Percentiles rank a stretch among this genome's conserved stretches.
phyloP scores from a whole-genome alignment of 2,113 vertebrate genomes.

The Xenus cinereus region DNA sequence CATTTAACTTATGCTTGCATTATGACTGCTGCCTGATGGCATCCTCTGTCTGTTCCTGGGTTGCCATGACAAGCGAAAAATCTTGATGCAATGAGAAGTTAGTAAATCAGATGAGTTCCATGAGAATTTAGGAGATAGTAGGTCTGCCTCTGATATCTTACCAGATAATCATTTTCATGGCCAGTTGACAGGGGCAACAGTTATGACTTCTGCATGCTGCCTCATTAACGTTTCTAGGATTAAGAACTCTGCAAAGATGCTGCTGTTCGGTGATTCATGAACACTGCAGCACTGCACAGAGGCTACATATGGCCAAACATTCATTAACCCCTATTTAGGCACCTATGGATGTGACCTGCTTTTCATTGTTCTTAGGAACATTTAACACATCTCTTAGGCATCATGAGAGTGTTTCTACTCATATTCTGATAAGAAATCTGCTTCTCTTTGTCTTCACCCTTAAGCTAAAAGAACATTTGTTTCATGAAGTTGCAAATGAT shows the following conservation, averaged over 20 bases:
- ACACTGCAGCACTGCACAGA: neutral
- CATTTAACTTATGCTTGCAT: conserved; percentile 38
- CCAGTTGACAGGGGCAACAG: neutral
- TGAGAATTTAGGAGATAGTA: neutral
- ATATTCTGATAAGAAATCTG: neutral
- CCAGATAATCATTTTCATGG: neutral
- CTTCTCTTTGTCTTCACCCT: neutral
- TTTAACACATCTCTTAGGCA: neutral
- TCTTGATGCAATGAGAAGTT: neutral
- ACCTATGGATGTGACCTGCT: neutral
- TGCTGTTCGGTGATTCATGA: neutral
- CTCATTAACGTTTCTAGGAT: neutral
- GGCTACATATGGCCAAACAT: neutral
- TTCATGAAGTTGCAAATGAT: neutral
- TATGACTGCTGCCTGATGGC: conserved; percentile 15
- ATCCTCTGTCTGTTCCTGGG: neutral
- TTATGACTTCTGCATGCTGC: neutral
- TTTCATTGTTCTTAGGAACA: neutral
- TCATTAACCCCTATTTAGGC: neutral
- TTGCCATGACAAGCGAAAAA: conserved; percentile 30
- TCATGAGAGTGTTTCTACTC: neutral
- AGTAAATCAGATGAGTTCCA: neutral
- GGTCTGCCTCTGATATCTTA: neutral
- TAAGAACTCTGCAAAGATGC: neutral
- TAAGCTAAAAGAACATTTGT: neutral